phyloP scores from a whole-genome alignment of 2,888 invertebrate genomes.

The Gymnosoma rotundatum region DNA sequence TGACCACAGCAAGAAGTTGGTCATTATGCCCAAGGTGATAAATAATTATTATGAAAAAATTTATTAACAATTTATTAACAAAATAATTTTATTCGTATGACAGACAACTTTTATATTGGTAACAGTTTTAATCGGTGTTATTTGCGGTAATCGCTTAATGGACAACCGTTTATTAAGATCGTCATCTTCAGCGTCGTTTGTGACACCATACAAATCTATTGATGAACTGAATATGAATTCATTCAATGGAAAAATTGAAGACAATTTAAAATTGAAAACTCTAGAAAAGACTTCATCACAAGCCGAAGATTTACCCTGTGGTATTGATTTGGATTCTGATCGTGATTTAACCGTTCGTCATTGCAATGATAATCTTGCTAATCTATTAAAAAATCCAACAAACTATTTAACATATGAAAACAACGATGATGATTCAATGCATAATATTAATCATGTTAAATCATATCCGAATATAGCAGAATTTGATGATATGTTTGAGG shows the following conservation, averaged over 20 bases:
- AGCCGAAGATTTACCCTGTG: background rate
- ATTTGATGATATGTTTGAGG: constrained; percentile 34
- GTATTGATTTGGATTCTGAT: constrained; percentile 12
- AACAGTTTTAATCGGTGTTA: constrained; percentile 68
- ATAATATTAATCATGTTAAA: constrained; percentile 5
- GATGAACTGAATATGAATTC: constrained; percentile 13
- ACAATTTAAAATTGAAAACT: constrained; percentile 24
- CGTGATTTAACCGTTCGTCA: background rate
- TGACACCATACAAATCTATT: constrained; percentile 9
- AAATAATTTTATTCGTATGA: constrained; percentile 6
- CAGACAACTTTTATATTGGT: constrained; percentile 68
- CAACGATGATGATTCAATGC: constrained; percentile 16
- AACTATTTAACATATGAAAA: constrained; percentile 38
- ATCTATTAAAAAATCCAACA: constrained; percentile 21
- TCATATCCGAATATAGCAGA: constrained; percentile 1
- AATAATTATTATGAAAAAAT: background rate
- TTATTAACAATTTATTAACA: constrained; percentile 2
- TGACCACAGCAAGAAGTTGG: constrained; percentile 40
- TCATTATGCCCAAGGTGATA: constrained; percentile 70
- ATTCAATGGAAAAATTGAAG: constrained; percentile 18
- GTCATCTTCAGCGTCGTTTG: constrained; percentile 16
- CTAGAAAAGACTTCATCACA: background rate
- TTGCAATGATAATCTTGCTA: constrained; percentile 41
- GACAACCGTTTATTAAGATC: constrained; percentile 65
- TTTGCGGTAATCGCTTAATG: constrained; percentile 70